Base-by-base conservation (phyloP, 2,113 vertebrate species). In the Vimba vimba region DNA sequence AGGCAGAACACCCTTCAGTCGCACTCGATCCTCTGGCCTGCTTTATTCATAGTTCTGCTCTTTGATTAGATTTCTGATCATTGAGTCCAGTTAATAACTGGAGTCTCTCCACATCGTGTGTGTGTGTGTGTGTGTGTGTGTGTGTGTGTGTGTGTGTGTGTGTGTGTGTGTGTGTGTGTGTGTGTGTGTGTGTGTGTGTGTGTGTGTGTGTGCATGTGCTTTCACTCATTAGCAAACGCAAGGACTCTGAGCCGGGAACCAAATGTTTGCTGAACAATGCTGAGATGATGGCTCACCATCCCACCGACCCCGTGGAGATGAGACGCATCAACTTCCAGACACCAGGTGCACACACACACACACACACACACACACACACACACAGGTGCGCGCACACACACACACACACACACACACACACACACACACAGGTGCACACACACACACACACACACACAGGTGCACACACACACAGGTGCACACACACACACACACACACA, bases 311-410 rank as follows among this genome's bases (percentile, higher is more conserved):
- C 0, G 98, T 99, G 91, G 98, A 99, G 90, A 97, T 99, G 97
- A 96, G 98, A 4, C 95, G 98, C 86, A 98, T 99, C 90, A 99
- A 99, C 93, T 99, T 99, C 95, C 98, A 99, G 95, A 99, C 98
- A 0, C 97, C 97, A 88, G 98, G 98, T 97, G 94, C 43, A 92
- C 71, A n/a, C n/a, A 82, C 39, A 39, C 74, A 12, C 45, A 78
- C 39, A 62, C 55, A 71, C 83, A 55, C 33, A 13, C 55, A 71
- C 83, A 55, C 33, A 13, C 27, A 30, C 43, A 43, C 55, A 19
- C 87, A n/a, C 68, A 8, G 27, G 27, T 27, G 27, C 25, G 10
- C 12, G 9, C 59, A 62, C 23, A 8, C 36, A 0, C 36, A 36
- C 36, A 36, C 36, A 5, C 36, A 36, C 36, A 0, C 36, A 36